Percentiles rank a stretch among this genome's conserved stretches.
Evolutionary conservation across 2,797 vertebrate species (phyloP).

Genomic region (Leuciscus waleckii): DNA sequence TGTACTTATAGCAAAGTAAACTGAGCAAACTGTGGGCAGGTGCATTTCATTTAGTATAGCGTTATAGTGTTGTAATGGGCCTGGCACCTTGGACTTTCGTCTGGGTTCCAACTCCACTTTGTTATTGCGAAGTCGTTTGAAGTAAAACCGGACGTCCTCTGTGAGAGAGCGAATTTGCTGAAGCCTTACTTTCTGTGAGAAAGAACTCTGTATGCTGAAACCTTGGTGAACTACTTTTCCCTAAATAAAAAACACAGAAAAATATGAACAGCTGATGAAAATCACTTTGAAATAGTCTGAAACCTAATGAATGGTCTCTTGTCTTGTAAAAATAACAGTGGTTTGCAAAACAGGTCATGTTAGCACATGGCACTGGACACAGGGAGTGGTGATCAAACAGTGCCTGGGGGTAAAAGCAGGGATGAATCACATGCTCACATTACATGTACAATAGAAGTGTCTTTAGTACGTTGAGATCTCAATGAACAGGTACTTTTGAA

Average conservation of each 20-base stretch:
- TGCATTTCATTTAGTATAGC: neutral
- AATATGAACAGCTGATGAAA: neutral
- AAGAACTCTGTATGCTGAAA: slow-evolving; percentile 94
- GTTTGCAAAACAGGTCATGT: slow-evolving; percentile 28
- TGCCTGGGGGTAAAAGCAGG: slow-evolving; percentile 2
- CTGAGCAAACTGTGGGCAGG: neutral
- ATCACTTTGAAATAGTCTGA: neutral
- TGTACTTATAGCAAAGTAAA: neutral
- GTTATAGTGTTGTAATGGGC: neutral
- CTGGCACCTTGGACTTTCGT: slow-evolving; percentile 91
- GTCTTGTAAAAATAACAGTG: slow-evolving; percentile 18
- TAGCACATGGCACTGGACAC: slow-evolving; percentile 8
- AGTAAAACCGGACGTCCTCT: slow-evolving; percentile 94
- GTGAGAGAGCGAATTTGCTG: slow-evolving; percentile 93
- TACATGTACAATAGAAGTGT: slow-evolving; percentile 18
- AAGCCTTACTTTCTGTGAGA: slow-evolving; percentile 95
- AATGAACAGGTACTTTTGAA: neutral
- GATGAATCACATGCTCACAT: slow-evolving; percentile 25
- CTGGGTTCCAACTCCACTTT: slow-evolving; percentile 94
- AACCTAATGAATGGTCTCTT: slow-evolving; percentile 7
- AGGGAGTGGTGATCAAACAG: slow-evolving; percentile 36
- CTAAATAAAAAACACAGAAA: slow-evolving; percentile 69
- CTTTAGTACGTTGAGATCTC: neutral
- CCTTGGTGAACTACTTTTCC: slow-evolving; percentile 96
- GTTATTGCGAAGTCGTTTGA: slow-evolving; percentile 91